These are phyloP conservation scores for Protomyctophum bolini DNA, from an alignment of 2,113 vertebrate genomes.

Conservation along the genomic window DNA sequence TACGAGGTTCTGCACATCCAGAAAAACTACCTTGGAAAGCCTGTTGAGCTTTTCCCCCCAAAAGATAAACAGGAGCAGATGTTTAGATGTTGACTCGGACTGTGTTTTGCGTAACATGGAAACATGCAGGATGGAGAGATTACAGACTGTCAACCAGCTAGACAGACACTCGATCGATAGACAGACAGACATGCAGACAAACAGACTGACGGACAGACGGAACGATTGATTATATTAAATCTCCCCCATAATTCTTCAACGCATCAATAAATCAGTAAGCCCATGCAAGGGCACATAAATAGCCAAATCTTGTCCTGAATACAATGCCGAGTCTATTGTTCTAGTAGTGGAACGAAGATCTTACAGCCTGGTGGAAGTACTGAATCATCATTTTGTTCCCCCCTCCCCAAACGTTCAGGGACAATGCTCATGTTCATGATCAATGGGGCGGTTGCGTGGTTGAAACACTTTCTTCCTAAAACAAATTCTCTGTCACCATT, in stretches of 20 bases:
- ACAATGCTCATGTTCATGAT: constrained; percentile 39
- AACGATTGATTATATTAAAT: background rate
- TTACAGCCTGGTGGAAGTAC: constrained; percentile 56
- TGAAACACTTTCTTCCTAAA: constrained; percentile 66
- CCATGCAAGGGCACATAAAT: background rate
- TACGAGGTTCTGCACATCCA: constrained; percentile 44
- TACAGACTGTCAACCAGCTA: background rate
- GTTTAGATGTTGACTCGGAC: constrained; percentile 48
- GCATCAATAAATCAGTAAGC: constrained; percentile 7
- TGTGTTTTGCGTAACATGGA: constrained; percentile 54
- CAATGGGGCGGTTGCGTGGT: constrained; percentile 43
- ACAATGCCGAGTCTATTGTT: constrained; percentile 35
- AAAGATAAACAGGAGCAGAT: constrained; percentile 69
- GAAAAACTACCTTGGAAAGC: constrained; percentile 42
- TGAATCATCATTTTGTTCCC: constrained; percentile 67
- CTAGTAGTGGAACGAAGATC: constrained; percentile 44
- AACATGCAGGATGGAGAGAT: constrained; percentile 37
- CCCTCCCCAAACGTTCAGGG: constrained; percentile 51
- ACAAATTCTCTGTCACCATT: constrained; percentile 44
- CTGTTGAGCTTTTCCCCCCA: constrained; percentile 45
- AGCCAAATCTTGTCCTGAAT: constrained; percentile 40
- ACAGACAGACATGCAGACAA: background rate
- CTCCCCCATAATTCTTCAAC: background rate
- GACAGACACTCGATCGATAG: background rate
- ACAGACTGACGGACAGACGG: constrained; percentile 3